A percentile compares a stretch with the other conserved stretches of the same genome.
phyloP scores from a whole-genome alignment of 2,797 vertebrate genomes.

The Melanotaenia parkinsoni region DNA sequence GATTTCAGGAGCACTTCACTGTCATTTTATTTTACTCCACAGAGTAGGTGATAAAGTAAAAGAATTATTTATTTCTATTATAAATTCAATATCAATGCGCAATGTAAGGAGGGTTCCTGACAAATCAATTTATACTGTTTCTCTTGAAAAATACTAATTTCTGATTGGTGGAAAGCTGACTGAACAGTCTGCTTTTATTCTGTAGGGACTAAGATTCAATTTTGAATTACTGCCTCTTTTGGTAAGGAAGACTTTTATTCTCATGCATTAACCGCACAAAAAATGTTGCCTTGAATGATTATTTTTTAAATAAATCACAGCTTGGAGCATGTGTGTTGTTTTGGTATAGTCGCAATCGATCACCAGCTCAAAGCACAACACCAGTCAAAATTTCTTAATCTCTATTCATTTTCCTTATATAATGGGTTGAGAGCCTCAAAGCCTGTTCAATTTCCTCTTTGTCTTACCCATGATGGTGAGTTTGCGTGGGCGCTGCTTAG shows the following conservation, averaged over 20 bases:
- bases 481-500: constrained; percentile 97
- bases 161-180: not conserved
- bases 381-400: constrained; percentile 22
- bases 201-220: constrained; percentile 4
- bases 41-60: constrained; percentile 15
- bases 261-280: constrained; percentile 13
- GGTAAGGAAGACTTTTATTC: constrained; percentile 18
- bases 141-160: not conserved
- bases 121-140: constrained; percentile 18
- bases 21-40: constrained; percentile 33
- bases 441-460: constrained; percentile 25
- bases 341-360: constrained; percentile 33
- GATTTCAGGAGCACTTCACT: constrained; percentile 43
- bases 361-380: constrained; percentile 25
- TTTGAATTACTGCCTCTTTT: constrained; percentile 10
- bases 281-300: constrained; percentile 26
- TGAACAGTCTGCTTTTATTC: not conserved
- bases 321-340: constrained; percentile 37
- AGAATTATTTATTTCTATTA: constrained; percentile 42
- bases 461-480: constrained; percentile 96
- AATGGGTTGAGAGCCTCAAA: constrained; percentile 29
- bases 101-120: constrained; percentile 15
- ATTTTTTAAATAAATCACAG: constrained; percentile 33
- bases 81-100: constrained; percentile 25
- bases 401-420: constrained; percentile 43